Conservation (phyloP, 2,888 invertebrate species). For the Macrophya annulata region DNA sequence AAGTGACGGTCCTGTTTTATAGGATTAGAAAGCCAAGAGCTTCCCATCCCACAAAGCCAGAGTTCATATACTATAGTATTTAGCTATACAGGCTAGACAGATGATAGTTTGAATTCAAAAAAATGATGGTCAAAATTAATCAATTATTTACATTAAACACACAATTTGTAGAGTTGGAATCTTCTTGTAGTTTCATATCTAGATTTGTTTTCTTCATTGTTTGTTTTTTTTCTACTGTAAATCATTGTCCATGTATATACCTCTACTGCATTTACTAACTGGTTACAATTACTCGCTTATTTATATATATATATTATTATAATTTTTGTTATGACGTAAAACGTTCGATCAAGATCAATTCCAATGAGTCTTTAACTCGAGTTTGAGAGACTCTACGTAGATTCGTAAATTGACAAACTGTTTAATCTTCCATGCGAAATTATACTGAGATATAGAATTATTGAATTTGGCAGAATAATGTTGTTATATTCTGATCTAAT, state of each 20-base stretch:
- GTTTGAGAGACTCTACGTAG: neutral
- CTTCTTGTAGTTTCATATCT: neutral
- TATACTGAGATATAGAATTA: neutral
- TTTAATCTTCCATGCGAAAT: neutral
- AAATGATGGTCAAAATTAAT: neutral
- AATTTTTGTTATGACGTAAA: neutral
- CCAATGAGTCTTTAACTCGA: neutral
- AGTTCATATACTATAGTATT: constrained; percentile 54
- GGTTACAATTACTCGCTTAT: neutral
- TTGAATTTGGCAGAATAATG: neutral
- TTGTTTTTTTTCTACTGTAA: neutral
- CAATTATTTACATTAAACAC: neutral
- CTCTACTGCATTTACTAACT: constrained; percentile 34
- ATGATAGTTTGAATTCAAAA: constrained; percentile 36
- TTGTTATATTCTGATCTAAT: neutral
- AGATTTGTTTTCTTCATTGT: neutral
- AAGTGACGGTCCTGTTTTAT: constrained; percentile 61
- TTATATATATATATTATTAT: neutral
- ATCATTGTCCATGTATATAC: neutral
- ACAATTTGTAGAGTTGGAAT: neutral
- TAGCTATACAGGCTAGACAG: constrained; percentile 57
- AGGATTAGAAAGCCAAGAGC: constrained; percentile 65
- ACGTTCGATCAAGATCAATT: neutral
- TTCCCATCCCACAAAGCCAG: constrained; percentile 55
- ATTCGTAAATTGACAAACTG: neutral